Evolutionary conservation across 2,113 vertebrate species (phyloP), one percentile per base, ranked within the genome.

Genomic region (Tachuris rubrigastra): DNA sequence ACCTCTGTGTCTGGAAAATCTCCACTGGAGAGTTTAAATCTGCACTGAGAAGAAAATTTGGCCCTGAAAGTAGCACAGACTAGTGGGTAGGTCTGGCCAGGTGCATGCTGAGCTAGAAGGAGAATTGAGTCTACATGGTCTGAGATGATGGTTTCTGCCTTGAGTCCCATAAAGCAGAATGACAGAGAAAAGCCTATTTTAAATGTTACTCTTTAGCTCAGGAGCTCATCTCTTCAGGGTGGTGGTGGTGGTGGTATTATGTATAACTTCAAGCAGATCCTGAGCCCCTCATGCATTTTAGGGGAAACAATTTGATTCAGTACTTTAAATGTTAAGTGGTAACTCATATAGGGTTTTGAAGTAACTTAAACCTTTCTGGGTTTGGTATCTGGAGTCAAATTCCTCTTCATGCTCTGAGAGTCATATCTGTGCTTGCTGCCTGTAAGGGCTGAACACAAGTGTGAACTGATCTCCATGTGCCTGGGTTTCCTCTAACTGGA

Each of bases 361-460:
- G 47, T 49, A 82, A 42, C 28, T 71, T 59, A 46, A 87, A 68
- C 16, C 19, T 63, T 75, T 31, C 22, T 18, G 5, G 1, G 3
- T 84, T 81, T 74, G 5, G 18, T 50, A 74, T 9, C n/a, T 65
- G 15, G 27, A 10, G 5, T 56, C 19, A 72, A 60, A 41, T 24
- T 65, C 16, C 15, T 71, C 3, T 37, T 50, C 5, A 1, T 9
- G 2, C 33, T 52, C 58, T 82, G 21, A 76, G 37, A 50, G 13
- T 4, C 4, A 0, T 12, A 14, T 30, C 33, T 49, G 0, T 52
- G 72, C 19, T 25, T 76, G n/a, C 27, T 66, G 8, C 33, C 33
- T 47, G 16, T 24, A n/a, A 50, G 30, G 25, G 39, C 44, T 66
- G 14, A 90, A 20, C 71, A 56, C 30, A 80, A 14, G 18, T 13